Conservation (phyloP, 2,113 vertebrate genomes). For the Murina feae region DNA sequence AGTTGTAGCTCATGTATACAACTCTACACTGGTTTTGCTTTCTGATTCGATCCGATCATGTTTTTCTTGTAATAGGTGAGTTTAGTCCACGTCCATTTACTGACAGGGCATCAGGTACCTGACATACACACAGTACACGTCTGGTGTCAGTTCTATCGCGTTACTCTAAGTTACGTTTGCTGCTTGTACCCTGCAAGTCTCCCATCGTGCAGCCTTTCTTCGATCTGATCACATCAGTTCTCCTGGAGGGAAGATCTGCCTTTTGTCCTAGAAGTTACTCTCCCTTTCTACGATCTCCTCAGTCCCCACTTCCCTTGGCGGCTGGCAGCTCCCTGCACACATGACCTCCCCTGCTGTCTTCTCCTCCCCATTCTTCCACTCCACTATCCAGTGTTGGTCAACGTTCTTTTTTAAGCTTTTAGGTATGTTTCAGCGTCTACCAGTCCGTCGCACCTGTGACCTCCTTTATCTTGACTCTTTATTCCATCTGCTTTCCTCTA, state of each 20-base stretch:
- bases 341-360: neutral
- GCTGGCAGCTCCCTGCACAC: neutral
- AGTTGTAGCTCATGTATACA: neutral
- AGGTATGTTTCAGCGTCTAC: neutral
- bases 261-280: neutral
- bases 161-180: neutral
- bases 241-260: neutral
- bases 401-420: neutral
- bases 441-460: neutral
- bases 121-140: neutral
- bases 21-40: neutral
- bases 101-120: neutral
- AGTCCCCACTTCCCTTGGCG: neutral
- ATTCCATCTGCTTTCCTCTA: neutral
- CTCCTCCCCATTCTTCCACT: neutral
- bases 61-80: neutral
- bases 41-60: neutral
- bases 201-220: neutral
- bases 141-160: neutral
- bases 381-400: neutral
- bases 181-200: neutral
- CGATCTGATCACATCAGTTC: neutral
- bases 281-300: neutral
- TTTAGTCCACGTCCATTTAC: neutral
- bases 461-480: neutral